Evolutionary conservation across 2,888 invertebrate species (phyloP), one percentile per base, ranked within the genome.

Genomic region (Xanthorhoe designata): DNA sequence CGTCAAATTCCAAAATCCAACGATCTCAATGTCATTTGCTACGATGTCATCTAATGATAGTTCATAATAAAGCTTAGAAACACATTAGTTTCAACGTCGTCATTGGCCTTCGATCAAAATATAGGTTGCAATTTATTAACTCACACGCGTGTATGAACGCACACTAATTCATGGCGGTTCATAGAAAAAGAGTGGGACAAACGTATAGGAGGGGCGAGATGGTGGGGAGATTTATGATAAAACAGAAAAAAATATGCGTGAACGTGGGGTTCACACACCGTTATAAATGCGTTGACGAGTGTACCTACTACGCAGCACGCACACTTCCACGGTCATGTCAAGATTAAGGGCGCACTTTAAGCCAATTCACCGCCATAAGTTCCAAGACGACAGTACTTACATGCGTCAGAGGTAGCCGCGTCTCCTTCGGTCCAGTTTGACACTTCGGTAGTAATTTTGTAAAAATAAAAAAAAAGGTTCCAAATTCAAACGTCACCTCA

Each of bases 391-490:
- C 55, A 38, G 71, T 89, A 93, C 92, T 92, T 73, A 93, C 92
- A 93, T 93, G 88, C 92, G 92, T 92, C 92, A 92, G 92, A 89
- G 90, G 92, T 86, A 90, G 91, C 85, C 87, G 90, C 87, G 78
- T 89, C 92, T 86, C 89, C 92, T 85, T 92, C 92, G 88, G 89
- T 92, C 92, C 92, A 93, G 92, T 90, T 92, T 91, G 92, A 91
- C 90, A 93, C 91, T 89, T 92, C 81, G 92, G 92, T 90, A 87
- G 91, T 89, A 93, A 93, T 93, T 92, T 92, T 92, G 87, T 82
- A 81, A 85, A 87, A 87, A 64, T 61, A 68, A 90, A 84, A 83
- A 32, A 88, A 88, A 89, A 86, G n/a, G 86, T 87, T 86, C 83
- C 83, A 84, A 86, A 88, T 78, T 75, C 79, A 82, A 82, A 87